Evolutionary conservation across 2,888 invertebrate genomes (phyloP).

Genomic region (Holacanthella duospinosa): DNA sequence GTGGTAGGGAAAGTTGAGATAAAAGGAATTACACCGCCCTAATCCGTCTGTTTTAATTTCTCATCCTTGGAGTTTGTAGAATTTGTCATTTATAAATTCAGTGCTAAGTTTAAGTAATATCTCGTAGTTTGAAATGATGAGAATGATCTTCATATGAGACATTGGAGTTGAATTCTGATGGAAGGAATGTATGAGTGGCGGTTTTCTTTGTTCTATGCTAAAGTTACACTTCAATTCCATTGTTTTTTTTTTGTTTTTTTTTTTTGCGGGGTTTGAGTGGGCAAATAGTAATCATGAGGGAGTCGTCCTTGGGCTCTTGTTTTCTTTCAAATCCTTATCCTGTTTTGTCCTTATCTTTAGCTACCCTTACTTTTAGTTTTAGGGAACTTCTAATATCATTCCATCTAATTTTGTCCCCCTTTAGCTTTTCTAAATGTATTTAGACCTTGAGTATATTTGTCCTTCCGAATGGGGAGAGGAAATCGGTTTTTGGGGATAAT

Average conservation of each 20-base stretch:
- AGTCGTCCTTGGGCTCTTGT: conserved; percentile 1
- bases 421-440: neutral
- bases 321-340: neutral
- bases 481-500: neutral
- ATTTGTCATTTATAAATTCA: neutral
- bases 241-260: neutral
- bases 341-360: neutral
- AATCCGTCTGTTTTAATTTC: neutral
- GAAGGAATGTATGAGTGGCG: too few relatives aligned
- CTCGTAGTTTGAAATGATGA: too few relatives aligned
- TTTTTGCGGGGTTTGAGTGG: too few relatives aligned
- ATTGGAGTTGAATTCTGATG: too few relatives aligned
- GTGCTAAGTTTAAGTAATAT: too few relatives aligned
- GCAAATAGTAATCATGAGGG: neutral
- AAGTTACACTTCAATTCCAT: too few relatives aligned
- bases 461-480: neutral
- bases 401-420: conserved; percentile 4
- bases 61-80: too few relatives aligned
- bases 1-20: too few relatives aligned
- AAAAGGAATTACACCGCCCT: too few relatives aligned
- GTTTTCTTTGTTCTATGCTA: too few relatives aligned
- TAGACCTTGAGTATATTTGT: conserved; percentile 1
- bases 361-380: neutral
- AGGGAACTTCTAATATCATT: neutral
- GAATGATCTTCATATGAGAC: too few relatives aligned